Evolutionary conservation across 1,140 invertebrate genomes (phyloP), one percentile per base, ranked within the genome.

Genomic region (Sitobion miscanthi): DNA sequence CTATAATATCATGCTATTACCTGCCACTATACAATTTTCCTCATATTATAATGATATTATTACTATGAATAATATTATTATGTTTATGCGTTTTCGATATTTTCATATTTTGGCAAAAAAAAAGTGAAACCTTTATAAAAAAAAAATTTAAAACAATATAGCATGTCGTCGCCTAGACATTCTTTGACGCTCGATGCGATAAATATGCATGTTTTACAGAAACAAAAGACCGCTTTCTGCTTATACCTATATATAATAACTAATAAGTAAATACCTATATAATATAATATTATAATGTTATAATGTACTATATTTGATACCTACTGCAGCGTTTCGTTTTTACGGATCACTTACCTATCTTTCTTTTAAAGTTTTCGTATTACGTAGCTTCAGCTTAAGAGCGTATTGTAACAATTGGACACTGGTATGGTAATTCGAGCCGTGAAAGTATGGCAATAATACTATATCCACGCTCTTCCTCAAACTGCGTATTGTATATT

Each of bases 81-180:
- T 35, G 14, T 77, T 23, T 23, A 38, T 45, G 45, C 30, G 85
- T 87, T 87, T 87, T 87, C 87, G 11, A 52, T 54, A 54, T 38
- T 89, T 54, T 47, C 87, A 52, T 52, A 88, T 88, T 88, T 88
- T 87, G 49, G 9, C 47, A 21, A 88, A 52, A 52, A 88, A 89
- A 89, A 54, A 89, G 49, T 89, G 87, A 89, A 89, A 89, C 47
- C 30, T 54, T 35, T 23, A 54, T 88, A 87, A 49, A n/a, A 45
- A 45, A 23, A 85, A 62, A 14, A 69, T n/a, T 5, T 69, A 69
- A 69, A 87, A 49, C 85, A 49, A 87, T 49, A n/a, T 49, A n/a
- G 82, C 20, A n/a, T 86, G 23, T 23, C 47, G 86, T 20, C n/a
- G 49, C 3, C 62, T 69, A 14, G 30, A n/a, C 49, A 54, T 88